phyloP scores from a whole-genome alignment of 2,113 vertebrate species.

The Calyptomena viridis region DNA sequence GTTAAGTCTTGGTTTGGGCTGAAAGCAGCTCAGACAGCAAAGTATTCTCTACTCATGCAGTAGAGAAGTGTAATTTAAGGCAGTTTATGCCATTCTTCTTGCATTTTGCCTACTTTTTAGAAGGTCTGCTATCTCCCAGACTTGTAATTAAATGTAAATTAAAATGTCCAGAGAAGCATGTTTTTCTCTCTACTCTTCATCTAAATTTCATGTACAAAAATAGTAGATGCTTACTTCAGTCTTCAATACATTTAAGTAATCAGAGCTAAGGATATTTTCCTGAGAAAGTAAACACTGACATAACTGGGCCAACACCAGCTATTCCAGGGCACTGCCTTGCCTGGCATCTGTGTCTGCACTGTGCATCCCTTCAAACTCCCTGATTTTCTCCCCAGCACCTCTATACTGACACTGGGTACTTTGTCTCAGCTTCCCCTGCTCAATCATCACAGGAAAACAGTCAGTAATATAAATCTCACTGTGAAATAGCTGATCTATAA shows the following conservation, averaged over 20 bases:
- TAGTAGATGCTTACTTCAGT: neutral
- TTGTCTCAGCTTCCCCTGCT: neutral
- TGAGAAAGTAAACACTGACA: neutral
- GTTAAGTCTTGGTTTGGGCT: neutral
- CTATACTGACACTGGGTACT: neutral
- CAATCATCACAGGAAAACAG: neutral
- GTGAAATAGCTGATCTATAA: neutral
- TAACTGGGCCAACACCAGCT: neutral
- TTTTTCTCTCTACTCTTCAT: neutral
- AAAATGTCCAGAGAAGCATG: neutral
- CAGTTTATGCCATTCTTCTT: neutral
- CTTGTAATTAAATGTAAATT: neutral
- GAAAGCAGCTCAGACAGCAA: neutral
- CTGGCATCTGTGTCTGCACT: accelerated
- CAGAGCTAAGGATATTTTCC: neutral
- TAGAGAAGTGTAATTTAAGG: neutral
- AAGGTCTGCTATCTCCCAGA: neutral
- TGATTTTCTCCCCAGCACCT: neutral
- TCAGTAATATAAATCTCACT: neutral
- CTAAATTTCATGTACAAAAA: neutral
- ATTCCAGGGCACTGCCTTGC: neutral
- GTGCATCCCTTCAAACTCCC: accelerated
- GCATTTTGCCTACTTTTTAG: neutral
- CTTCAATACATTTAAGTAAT: neutral
- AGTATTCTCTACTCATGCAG: neutral